A percentile compares a stretch with the other conserved stretches of the same genome.
These are phyloP conservation scores for Tetragonisca angustula DNA, from an alignment of 2,888 invertebrate genomes.

Conservation along the genomic window DNA sequence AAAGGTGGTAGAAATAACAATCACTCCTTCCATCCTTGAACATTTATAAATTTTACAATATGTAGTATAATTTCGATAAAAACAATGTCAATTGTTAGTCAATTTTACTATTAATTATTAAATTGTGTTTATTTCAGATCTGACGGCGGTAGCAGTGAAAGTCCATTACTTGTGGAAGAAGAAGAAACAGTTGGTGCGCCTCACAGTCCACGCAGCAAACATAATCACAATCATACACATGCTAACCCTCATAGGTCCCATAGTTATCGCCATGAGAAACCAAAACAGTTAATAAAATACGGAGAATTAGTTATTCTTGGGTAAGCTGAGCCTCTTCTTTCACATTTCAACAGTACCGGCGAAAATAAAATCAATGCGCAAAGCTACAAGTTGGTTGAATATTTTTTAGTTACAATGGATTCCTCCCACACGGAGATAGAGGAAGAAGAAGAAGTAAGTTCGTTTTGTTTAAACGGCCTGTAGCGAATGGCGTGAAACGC, in stretches of 20 bases:
- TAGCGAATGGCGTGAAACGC: conserved; percentile 96
- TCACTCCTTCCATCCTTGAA: not conserved
- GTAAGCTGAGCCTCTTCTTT: conserved; percentile 84
- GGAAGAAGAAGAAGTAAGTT: conserved; percentile 98
- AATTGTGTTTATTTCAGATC: conserved; percentile 75
- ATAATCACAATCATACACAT: conserved; percentile 79
- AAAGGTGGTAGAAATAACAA: conserved; percentile 14
- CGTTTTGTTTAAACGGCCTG: conserved; percentile 92
- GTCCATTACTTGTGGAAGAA: conserved; percentile 83
- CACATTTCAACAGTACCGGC: not conserved
- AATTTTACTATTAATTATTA: conserved; percentile 12
- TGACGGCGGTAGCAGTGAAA: conserved; percentile 83
- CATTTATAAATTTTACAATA: not conserved
- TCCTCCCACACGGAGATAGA: conserved; percentile 95
- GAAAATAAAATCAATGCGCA: not conserved
- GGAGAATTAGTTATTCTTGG: conserved; percentile 97
- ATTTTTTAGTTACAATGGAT: conserved; percentile 93
- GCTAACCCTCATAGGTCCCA: conserved; percentile 79
- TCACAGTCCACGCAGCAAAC: conserved; percentile 82
- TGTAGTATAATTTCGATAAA: not conserved
- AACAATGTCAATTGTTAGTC: not conserved
- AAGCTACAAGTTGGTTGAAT: not conserved
- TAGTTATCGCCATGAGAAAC: conserved; percentile 90
- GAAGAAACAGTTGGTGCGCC: conserved; percentile 82
- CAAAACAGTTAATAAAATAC: conserved; percentile 92